Evolutionary conservation across 2,888 invertebrate species (phyloP).

Genomic region (Pinctada fucata): DNA sequence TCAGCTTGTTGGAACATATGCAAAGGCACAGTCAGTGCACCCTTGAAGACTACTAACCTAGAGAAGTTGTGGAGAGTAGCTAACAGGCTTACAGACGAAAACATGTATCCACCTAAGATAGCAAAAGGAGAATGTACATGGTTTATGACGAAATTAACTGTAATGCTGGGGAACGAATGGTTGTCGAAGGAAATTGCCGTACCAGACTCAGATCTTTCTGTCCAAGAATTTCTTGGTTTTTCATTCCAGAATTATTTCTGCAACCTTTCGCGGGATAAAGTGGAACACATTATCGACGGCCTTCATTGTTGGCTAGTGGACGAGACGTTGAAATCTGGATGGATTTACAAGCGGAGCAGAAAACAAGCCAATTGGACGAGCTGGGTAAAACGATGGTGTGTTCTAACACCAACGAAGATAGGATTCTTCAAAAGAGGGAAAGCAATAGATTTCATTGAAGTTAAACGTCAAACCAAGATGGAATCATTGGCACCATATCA

Average conservation of each 20-base stretch:
- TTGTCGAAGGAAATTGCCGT: neutral
- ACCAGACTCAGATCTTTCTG: too few relatives aligned
- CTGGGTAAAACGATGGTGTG: slow-evolving; percentile 48
- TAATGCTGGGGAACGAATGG: slow-evolving; percentile 12
- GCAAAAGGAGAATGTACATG: slow-evolving; percentile 34
- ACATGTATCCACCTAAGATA: slow-evolving; percentile 42
- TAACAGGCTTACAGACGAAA: slow-evolving; percentile 41
- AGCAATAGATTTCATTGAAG: neutral
- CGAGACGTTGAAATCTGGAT: slow-evolving; percentile 46
- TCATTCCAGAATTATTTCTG: neutral
- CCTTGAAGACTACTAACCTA: slow-evolving; percentile 18
- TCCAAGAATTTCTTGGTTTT: neutral
- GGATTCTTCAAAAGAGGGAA: slow-evolving; percentile 36
- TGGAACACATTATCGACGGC: slow-evolving; percentile 36
- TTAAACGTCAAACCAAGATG: too few relatives aligned
- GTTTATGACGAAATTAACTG: slow-evolving; percentile 40
- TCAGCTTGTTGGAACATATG: slow-evolving; percentile 21
- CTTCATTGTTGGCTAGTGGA: slow-evolving; percentile 44
- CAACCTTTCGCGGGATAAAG: slow-evolving; percentile 3
- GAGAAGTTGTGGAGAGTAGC: slow-evolving; percentile 44
- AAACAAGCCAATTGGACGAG: slow-evolving; percentile 52
- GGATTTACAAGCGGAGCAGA: slow-evolving; percentile 43
- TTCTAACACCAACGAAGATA: slow-evolving; percentile 40
- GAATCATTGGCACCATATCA: neutral
- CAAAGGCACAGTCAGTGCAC: slow-evolving; percentile 21